A percentile compares a stretch with the other conserved stretches of the same genome.
Evolutionary conservation across 2,888 invertebrate species (phyloP).

Genomic region (Heteromyza rotundicornis): DNA sequence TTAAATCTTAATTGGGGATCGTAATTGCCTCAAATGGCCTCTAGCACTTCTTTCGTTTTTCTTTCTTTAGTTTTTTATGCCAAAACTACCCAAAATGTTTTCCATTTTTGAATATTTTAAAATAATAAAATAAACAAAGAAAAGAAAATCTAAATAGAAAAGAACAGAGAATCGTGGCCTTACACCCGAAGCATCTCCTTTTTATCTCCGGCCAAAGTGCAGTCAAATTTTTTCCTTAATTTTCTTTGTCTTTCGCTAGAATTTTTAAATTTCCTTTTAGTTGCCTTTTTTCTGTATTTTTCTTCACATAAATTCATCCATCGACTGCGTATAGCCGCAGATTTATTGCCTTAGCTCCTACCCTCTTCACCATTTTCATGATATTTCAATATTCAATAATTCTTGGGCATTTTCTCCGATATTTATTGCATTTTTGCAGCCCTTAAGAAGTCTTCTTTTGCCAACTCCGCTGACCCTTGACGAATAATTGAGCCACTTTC

Average conservation of each 20-base stretch:
- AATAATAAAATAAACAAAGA: no score
- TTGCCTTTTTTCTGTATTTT: not conserved
- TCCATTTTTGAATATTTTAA: conserved; percentile 2
- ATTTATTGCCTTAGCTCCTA: no score
- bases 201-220: no score
- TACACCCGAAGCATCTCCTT: no score
- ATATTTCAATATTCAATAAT: not conserved
- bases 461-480: not conserved
- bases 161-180: not conserved
- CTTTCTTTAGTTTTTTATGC: conserved; percentile 9
- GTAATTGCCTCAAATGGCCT: not conserved
- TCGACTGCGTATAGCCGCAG: not conserved
- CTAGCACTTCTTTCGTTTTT: not conserved
- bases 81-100: conserved; percentile 15
- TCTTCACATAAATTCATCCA: not conserved
- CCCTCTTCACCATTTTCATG: not conserved
- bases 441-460: not conserved
- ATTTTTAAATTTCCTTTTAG: not conserved
- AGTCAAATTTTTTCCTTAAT: no score
- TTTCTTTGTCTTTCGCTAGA: not conserved
- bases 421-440: not conserved
- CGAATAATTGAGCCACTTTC: conserved; percentile 7
- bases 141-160: not conserved
- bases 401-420: not conserved
- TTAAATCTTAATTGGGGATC: not conserved